phyloP scores from a whole-genome alignment of 2,888 invertebrate genomes.

The Taphrorychus bicolor region DNA sequence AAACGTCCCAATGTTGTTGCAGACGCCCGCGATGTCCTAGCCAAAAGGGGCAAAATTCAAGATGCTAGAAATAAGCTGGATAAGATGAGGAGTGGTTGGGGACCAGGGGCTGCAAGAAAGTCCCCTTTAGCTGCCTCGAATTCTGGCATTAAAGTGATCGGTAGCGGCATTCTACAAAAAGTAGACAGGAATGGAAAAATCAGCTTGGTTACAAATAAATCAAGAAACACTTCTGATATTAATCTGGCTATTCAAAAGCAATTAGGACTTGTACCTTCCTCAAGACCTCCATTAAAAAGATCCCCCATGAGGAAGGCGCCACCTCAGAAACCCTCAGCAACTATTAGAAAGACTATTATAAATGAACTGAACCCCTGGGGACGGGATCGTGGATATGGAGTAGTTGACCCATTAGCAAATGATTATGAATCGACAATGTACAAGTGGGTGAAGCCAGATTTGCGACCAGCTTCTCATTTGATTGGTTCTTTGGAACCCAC shows the following conservation, averaged over 20 bases:
- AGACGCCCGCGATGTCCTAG: constrained; percentile 82
- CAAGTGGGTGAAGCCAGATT: constrained; percentile 51
- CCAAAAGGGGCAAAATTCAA: constrained; percentile 74
- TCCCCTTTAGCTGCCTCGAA: constrained; percentile 5
- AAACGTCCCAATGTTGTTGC: constrained; percentile 73
- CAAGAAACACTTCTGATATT: constrained; percentile 51
- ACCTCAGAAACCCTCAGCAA: constrained; percentile 27
- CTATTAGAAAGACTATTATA: constrained; percentile 52
- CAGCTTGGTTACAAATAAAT: constrained; percentile 62
- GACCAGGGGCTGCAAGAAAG: constrained; percentile 36
- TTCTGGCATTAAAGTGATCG: constrained; percentile 54
- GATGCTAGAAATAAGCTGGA: constrained; percentile 79
- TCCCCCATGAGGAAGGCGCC: constrained; percentile 40
- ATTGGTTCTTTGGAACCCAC: constrained; percentile 49
- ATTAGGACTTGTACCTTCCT: constrained; percentile 24
- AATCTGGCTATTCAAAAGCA: constrained; percentile 57
- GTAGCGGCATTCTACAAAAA: constrained; percentile 61
- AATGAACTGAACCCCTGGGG: constrained; percentile 47
- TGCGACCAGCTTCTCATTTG: constrained; percentile 48
- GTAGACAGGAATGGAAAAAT: constrained; percentile 64
- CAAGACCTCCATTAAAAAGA: constrained; percentile 28
- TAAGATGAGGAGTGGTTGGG: constrained; percentile 64
- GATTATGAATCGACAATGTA: constrained; percentile 46
- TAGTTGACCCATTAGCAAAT: constrained; percentile 33
- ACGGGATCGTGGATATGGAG: constrained; percentile 41